Base-by-base conservation (phyloP, 2,113 vertebrate species). In the Noctilio leporinus region DNA sequence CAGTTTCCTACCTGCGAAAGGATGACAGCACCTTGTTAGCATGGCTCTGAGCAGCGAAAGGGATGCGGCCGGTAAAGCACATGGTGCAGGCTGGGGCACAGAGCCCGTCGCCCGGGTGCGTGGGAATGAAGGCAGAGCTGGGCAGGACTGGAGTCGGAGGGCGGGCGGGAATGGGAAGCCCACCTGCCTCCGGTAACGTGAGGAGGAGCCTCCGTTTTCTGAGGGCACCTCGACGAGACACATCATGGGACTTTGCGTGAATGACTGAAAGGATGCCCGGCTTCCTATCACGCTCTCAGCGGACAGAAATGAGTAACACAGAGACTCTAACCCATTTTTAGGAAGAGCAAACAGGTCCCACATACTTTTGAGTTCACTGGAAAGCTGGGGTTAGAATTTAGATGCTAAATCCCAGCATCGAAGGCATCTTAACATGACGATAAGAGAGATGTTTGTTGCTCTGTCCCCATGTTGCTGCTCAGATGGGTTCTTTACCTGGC, bases 21-120 rank as follows among this genome's bases (percentile, higher is more conserved):
- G 59, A 24, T 10, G 43, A 16, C 8, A 22, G 33, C 12, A 1
- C 17, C 26, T 17, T 1, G 0, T n/a, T 24, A 15, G 26, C 1
- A 4, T 6, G 49, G 7, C 11, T 81, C 51, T 73, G 67, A 33
- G 55, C 70, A 8, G 33, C 1, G n/a, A n/a, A 7, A 67, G 28
- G 53, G 30, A n/a, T 1, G 1, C 28, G 2, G 5, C 0, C 4
- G 1, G 22, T 8, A 38, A 35, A 57, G n/a, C 20, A 0, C 22
- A 17, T 3, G 24, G 69, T 14, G 5, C 15, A 6, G 4, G 1
- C 55, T 7, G 17, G 5, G 19, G 24, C 4, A 1, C 4, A 6
- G 30, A n/a, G 10, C 14, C 16, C n/a, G 4, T 0, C 30, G 65
- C 10, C 0, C 0, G 45, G 10, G 5, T 40, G n/a, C 33, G n/a